Conservation (phyloP, 2,113 vertebrate genomes). For the Rattus rattus region DNA sequence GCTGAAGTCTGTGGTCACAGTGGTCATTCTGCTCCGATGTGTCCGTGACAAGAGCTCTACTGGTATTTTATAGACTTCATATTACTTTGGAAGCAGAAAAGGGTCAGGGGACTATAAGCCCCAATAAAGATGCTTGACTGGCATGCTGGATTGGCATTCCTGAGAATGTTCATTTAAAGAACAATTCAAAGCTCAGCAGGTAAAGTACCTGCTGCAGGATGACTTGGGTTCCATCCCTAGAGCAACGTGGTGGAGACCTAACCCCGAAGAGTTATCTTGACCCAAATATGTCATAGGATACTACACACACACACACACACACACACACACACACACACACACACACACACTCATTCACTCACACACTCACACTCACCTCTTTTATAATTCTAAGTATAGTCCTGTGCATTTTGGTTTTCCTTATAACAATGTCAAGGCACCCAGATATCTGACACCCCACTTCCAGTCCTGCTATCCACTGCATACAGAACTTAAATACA, state of each 20-base stretch:
- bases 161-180: neutral
- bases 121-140: neutral
- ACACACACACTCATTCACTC: too few relatives aligned
- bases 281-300: neutral
- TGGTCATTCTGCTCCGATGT: neutral
- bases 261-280: neutral
- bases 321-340: neutral
- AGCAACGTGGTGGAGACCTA: neutral
- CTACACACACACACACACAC: neutral
- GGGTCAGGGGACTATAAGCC: neutral
- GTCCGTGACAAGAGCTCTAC: neutral
- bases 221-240: neutral
- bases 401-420: neutral
- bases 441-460: neutral
- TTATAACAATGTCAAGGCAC: neutral
- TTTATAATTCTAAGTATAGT: neutral
- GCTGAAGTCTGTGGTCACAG: neutral
- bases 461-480: neutral
- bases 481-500: neutral
- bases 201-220: neutral
- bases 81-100: constrained; percentile 30
- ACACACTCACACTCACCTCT: too few relatives aligned
- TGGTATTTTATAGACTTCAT: neutral
- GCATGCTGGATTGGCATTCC: neutral
- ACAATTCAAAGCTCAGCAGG: neutral